Base-by-base conservation (phyloP, 2,113 vertebrate genomes). In the Ctenodactylus gundi region DNA sequence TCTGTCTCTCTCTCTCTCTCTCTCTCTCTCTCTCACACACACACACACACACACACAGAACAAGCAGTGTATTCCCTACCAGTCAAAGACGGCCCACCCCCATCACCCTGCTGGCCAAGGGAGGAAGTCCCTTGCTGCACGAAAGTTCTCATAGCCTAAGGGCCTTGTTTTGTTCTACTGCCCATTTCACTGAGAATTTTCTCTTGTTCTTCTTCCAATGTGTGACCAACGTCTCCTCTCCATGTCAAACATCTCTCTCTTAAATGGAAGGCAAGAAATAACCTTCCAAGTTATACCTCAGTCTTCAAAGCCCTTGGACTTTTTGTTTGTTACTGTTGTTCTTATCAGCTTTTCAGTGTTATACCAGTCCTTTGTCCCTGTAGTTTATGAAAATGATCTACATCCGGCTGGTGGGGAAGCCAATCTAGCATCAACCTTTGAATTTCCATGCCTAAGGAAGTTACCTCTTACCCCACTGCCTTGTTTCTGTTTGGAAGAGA, bases 241-340 rank as follows among this genome's bases (percentile, higher is more conserved):
- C 34, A 77, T 4, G 70, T 41, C 3, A 68, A 85, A 41, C 3
- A 27, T 53, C 91, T 73, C 23, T 94, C 12, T 84, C 68, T 55
- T 20, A 91, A 83, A 41, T 72, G 64, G 91, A 89, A 88, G n/a
- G 25, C 25, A 55, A 67, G 39, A 85, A 70, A 83, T 15, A 27
- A 1, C 0, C 21, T 41, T 88, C 46, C 29, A 31, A 95, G 60
- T 11, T 31, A 41, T 49, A 34, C 44, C 21, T 20, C 44, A 57
- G 23, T 41, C 36, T 70, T 85, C 82, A 78, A 4, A 85, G 60
- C 29, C 3, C 76, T 44, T 39, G 10, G 51, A 39, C 23, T 21
- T 62, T 91, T 20, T 77, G 51, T 60, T 78, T 58, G 34, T 76
- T 76, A 36, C 29, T 88, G 31, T 41, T 83, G 4, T 55, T 62